Evolutionary conservation across 2,113 vertebrate species (phyloP).

Genomic region (Sinosuthora webbiana): DNA sequence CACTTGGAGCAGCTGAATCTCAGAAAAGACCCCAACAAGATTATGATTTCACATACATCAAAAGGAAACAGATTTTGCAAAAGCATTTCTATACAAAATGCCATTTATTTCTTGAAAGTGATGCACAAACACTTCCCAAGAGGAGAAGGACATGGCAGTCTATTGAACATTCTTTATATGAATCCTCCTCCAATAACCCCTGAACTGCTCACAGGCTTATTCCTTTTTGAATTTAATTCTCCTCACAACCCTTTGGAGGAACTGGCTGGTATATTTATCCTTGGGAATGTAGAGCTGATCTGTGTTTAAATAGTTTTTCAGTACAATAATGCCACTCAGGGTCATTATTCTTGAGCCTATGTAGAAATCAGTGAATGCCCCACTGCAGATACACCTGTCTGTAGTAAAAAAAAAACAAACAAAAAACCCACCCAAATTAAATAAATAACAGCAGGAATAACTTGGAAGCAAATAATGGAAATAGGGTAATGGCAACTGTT

Average conservation of each 20-base stretch:
- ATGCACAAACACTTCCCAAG: background rate
- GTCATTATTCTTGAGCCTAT: background rate
- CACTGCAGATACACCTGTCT: background rate
- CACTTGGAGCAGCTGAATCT: background rate
- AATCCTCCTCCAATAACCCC: background rate
- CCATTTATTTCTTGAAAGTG: background rate
- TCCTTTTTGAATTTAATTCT: background rate
- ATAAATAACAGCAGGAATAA: background rate
- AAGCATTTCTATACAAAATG: background rate
- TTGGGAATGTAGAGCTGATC: background rate
- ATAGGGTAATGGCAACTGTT: background rate
- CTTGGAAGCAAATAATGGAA: background rate
- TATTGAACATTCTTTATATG: background rate
- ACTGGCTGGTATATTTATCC: background rate
- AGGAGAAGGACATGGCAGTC: background rate
- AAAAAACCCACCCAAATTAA: background rate
- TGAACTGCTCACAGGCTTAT: background rate
- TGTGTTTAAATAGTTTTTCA: background rate
- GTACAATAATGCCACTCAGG: background rate
- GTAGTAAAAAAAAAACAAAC: background rate
- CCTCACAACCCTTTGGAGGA: background rate
- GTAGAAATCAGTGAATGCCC: background rate
- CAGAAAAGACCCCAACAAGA: background rate
- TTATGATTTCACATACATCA: constrained; percentile 2
- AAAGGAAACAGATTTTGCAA: background rate